Conservation (phyloP, 2,888 invertebrate species). For the Clanis bilineata region DNA sequence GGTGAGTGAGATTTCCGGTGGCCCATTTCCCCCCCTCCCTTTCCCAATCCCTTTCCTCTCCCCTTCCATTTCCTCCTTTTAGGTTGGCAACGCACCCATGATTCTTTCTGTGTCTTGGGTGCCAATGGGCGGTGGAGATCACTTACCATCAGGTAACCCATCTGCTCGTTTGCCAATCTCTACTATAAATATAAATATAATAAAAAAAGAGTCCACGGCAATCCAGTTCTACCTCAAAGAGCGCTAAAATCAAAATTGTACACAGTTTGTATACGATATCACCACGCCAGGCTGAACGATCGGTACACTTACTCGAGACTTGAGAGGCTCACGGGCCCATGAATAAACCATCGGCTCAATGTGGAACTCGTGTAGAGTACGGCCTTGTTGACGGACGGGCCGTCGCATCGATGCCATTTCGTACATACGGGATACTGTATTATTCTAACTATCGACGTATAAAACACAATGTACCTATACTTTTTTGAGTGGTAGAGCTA, state of each 20-base stretch:
- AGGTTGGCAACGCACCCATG: too few relatives aligned
- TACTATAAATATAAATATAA: too few relatives aligned
- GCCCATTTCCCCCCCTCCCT: too few relatives aligned
- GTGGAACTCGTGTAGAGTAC: slow-evolving; percentile 65
- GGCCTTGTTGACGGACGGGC: slow-evolving; percentile 57
- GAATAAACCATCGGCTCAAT: slow-evolving; percentile 67
- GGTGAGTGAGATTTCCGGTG: too few relatives aligned
- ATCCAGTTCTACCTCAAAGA: neutral
- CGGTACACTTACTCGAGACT: slow-evolving; percentile 45
- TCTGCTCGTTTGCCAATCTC: too few relatives aligned
- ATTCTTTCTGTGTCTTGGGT: too few relatives aligned
- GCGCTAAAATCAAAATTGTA: slow-evolving; percentile 7
- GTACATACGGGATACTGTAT: too few relatives aligned
- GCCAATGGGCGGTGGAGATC: too few relatives aligned
- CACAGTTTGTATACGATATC: slow-evolving; percentile 13
- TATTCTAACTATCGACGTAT: slow-evolving; percentile 37
- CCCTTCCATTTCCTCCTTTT: too few relatives aligned
- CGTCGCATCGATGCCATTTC: slow-evolving; percentile 27
- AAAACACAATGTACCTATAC: slow-evolving; percentile 6
- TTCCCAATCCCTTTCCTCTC: too few relatives aligned
- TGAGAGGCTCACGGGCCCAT: slow-evolving; percentile 49
- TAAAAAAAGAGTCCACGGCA: neutral
- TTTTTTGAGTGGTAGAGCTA: too few relatives aligned
- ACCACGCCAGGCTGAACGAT: slow-evolving; percentile 22
- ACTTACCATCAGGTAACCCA: too few relatives aligned